Evolutionary conservation across 1,140 invertebrate genomes (phyloP), one percentile per base, ranked within the genome.

Genomic region (Plectus sambesii): DNA sequence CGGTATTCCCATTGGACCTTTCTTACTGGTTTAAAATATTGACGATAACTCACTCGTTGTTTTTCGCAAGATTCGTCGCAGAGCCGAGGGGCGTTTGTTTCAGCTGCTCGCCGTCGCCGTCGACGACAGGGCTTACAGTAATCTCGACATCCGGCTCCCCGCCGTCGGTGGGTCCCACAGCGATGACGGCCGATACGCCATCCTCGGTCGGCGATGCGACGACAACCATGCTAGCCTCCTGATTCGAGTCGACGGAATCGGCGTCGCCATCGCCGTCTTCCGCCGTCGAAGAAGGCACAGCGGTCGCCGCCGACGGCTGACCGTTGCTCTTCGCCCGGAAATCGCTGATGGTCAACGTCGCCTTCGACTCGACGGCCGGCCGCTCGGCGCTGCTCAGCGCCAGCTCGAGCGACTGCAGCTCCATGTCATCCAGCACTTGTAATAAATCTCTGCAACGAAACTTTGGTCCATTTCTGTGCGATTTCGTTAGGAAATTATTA

Each of bases 381-480:
- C 88, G 84, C 63, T 92, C 87, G 55, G 84, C 82, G 50, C 85
- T 89, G 68, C 88, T 92, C 6, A 94, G 71, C 40, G 88, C 70
- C 59, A 85, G 82, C 68, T 93, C 87, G 25, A 93, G 69, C 49
- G 82, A 80, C 61, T 79, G 77, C 37, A 93, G 72, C 71, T 94
- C 89, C 25, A 78, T 75, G 30, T 81, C 78, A 60, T 82, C 84
- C 53, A 93, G 71, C 1, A 85, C 88, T 79, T 84, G 84, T 20
- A 94, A 73, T 23, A 93, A 75, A 61, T 92, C 87, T 33, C 75
- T 81, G 66, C 4, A 74, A 68, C 54, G 37, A 56, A 20, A 36
- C n/a, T n/a, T n/a, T n/a, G n/a, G n/a, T n/a, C n/a, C n/a, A n/a
- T n/a, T n/a, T n/a, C n/a, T n/a, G n/a, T n/a, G n/a, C n/a, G n/a